Percentiles rank a stretch among this genome's conserved stretches.
Evolutionary conservation across 2,888 invertebrate species (phyloP).

Genomic region (Ecliptopera silaceata): DNA sequence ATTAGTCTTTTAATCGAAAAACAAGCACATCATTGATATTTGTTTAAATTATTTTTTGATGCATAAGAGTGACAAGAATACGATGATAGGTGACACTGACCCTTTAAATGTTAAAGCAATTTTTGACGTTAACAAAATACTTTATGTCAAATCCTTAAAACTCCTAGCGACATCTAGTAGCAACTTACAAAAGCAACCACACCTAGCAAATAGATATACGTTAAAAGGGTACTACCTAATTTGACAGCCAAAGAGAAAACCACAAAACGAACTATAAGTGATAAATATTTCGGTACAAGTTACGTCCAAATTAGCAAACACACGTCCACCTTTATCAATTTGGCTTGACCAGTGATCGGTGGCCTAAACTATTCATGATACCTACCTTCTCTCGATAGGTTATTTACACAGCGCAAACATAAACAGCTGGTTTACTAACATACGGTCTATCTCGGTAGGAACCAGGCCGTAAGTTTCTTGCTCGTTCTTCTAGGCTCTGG

Average conservation of each 20-base stretch:
- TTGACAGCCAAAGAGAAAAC: background rate
- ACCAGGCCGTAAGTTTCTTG: too few relatives aligned
- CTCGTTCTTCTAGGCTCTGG: too few relatives aligned
- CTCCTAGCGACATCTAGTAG: background rate
- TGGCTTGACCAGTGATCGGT: slow-evolving; percentile 19
- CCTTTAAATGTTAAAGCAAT: too few relatives aligned
- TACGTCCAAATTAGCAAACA: slow-evolving; percentile 14
- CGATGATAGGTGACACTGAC: too few relatives aligned
- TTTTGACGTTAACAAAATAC: too few relatives aligned
- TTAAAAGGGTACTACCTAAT: background rate
- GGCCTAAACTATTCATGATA: slow-evolving; percentile 13
- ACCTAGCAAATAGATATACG: too few relatives aligned
- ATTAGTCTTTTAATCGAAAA: too few relatives aligned
- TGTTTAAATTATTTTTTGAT: too few relatives aligned
- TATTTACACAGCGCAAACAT: background rate
- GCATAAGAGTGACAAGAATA: too few relatives aligned
- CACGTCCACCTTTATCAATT: slow-evolving; percentile 24
- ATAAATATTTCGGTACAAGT: slow-evolving; percentile 16
- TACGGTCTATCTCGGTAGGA: background rate
- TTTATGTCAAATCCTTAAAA: too few relatives aligned
- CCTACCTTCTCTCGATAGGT: background rate
- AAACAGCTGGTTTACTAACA: background rate
- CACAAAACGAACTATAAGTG: background rate
- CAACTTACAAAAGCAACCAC: too few relatives aligned
- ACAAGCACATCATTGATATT: too few relatives aligned